Percentiles rank a stretch among this genome's conserved stretches.
phyloP scores from a whole-genome alignment of 2,888 invertebrate genomes.

The Luperina nickerlii region DNA sequence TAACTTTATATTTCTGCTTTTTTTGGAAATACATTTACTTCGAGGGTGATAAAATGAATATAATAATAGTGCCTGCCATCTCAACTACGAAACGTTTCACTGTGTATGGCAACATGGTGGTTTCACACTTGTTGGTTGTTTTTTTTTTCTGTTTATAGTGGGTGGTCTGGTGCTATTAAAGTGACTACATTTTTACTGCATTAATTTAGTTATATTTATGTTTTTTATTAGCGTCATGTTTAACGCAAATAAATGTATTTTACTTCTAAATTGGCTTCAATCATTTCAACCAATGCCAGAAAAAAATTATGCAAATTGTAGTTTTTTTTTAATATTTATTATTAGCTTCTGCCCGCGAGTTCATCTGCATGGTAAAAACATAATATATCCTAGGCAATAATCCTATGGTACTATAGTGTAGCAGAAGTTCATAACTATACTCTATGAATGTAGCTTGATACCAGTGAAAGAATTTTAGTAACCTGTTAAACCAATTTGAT shows the following conservation, averaged over 20 bases:
- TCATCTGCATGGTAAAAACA: no score
- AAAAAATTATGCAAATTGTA: no score
- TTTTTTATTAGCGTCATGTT: no score
- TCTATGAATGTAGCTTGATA: background rate
- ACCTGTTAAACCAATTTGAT: background rate
- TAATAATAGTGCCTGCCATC: background rate
- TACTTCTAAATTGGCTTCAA: no score
- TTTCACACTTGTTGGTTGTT: background rate
- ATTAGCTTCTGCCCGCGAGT: no score
- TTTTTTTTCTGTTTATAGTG: no score
- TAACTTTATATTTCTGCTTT: background rate
- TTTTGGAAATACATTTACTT: background rate
- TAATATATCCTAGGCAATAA: background rate
- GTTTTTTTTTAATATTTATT: no score
- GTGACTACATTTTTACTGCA: no score
- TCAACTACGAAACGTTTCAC: background rate
- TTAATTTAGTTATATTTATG: no score
- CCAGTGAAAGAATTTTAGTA: background rate
- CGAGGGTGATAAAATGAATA: background rate
- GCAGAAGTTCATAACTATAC: background rate
- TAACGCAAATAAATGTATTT: no score
- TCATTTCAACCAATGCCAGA: no score
- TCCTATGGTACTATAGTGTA: background rate
- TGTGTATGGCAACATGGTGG: background rate
- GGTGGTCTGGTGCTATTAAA: no score